These are phyloP conservation scores for Tipula vernalis DNA, from an alignment of 2,888 invertebrate species.

Conservation along the genomic window DNA sequence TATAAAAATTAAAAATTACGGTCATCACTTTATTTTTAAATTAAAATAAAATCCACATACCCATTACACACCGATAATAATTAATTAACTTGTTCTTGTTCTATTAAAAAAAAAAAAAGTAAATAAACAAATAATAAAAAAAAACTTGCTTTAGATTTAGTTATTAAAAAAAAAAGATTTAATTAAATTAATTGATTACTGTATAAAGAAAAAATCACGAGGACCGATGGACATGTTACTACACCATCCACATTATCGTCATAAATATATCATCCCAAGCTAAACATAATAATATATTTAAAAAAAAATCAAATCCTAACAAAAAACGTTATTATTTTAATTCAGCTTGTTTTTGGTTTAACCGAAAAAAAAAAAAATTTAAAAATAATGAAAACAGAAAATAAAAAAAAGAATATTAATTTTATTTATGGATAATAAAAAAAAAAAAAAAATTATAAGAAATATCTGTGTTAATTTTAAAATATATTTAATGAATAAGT, in stretches of 20 bases:
- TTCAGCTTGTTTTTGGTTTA: neutral
- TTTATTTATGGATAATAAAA: neutral
- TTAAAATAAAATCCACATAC: neutral
- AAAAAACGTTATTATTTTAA: neutral
- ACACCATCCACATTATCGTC: neutral
- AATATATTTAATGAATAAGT: neutral
- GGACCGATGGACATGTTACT: neutral
- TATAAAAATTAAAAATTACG: neutral
- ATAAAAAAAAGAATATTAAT: neutral
- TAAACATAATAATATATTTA: neutral
- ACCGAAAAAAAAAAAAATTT: neutral
- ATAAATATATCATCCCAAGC: neutral
- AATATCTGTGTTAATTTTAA: conserved; percentile 4
- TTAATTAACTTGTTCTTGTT: neutral
- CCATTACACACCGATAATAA: neutral
- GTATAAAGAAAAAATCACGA: neutral
- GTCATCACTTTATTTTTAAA: neutral
- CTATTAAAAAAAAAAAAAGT: neutral
- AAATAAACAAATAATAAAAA: neutral
- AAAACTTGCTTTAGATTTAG: neutral
- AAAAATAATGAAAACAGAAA: neutral
- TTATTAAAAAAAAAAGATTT: neutral
- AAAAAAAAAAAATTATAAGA: neutral
- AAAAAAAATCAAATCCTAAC: neutral
- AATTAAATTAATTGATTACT: neutral